Base-by-base conservation (phyloP, 2,888 invertebrate genomes). In the Cantharis rustica region DNA sequence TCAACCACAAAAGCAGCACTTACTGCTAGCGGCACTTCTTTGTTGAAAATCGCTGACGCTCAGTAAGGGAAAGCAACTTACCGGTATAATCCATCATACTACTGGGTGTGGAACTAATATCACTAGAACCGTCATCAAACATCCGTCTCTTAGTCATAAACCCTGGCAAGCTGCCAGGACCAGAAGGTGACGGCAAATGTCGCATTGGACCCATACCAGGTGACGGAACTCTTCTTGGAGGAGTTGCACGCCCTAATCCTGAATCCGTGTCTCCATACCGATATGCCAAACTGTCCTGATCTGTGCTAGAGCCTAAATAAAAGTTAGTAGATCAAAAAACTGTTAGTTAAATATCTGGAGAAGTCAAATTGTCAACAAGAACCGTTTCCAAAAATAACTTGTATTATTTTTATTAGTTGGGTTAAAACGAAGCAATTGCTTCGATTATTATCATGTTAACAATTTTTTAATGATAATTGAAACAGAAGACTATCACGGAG, bases 21-120 rank as follows among this genome's bases (percentile, higher is more conserved):
- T 66, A 66, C 64, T 66, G 23, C 64, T 64, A 31, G 13, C 31
- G 1, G 31, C 31, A 31, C 31, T 31, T 31, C 31, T 31, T 47
- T n/a, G 47, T n/a, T 47, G 47, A 47, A 47, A 47, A 47, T 47
- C 47, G 47, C n/a, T n/a, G 47, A n/a, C 47, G 47, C 7, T 66
- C 23, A 20, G 98, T 97, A 87, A 98, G 98, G 97, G 88, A 77
- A 86, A 79, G 77, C 74, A 68, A 77, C 90, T 90, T 88, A 95
- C 95, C 95, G 85, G 93, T 94, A 89, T 95, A 95, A 88, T 95
- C 95, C 94, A 95, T 94, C 91, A 95, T 95, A 85, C 95, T 95
- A 89, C 93, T 94, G 84, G 94, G 93, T 80, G 94, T 94, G 84
- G 95, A 95, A 86, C 94, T 94, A 73, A 84, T 95, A 90, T 96